A percentile compares a stretch with the other conserved stretches of the same genome.
phyloP scores from a whole-genome alignment of 2,888 invertebrate species.

The Dascillus cervinus region DNA sequence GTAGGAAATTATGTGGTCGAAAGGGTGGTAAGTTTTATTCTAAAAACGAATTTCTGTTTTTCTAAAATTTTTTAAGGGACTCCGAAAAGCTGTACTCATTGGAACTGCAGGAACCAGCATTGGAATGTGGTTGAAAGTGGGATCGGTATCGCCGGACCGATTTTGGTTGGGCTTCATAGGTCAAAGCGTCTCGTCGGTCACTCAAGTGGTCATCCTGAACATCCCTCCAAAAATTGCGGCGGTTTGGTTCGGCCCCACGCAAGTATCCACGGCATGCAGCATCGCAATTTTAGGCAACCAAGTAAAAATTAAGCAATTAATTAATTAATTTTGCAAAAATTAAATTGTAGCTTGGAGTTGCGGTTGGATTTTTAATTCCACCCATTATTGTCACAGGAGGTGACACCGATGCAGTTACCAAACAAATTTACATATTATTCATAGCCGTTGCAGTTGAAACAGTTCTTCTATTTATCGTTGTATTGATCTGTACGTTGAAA shows the following conservation, averaged over 20 bases:
- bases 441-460: too few relatives aligned
- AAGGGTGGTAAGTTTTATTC: slow-evolving; percentile 64
- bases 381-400: slow-evolving; percentile 46
- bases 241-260: slow-evolving; percentile 95
- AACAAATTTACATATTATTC: too few relatives aligned
- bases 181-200: slow-evolving; percentile 77
- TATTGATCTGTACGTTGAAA: slow-evolving; percentile 48
- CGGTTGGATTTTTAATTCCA: slow-evolving; percentile 61
- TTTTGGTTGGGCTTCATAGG: slow-evolving; percentile 87
- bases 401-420: too few relatives aligned
- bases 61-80: slow-evolving; percentile 76
- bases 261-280: slow-evolving; percentile 95
- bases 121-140: slow-evolving; percentile 89
- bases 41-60: too few relatives aligned
- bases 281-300: slow-evolving; percentile 98
- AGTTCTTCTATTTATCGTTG: too few relatives aligned
- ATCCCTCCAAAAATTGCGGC: slow-evolving; percentile 91
- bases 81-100: slow-evolving; percentile 71
- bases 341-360: slow-evolving; percentile 67
- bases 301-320: too few relatives aligned
- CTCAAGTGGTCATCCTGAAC: slow-evolving; percentile 89
- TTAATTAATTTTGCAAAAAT: too few relatives aligned
- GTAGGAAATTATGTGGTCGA: slow-evolving; percentile 93
- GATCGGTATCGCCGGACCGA: slow-evolving; percentile 73
- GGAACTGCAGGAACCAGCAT: slow-evolving; percentile 80